A percentile compares a stretch with the other conserved stretches of the same genome.
Conservation (phyloP, 2,888 invertebrate genomes). For the Lycophotia porphyrea region DNA sequence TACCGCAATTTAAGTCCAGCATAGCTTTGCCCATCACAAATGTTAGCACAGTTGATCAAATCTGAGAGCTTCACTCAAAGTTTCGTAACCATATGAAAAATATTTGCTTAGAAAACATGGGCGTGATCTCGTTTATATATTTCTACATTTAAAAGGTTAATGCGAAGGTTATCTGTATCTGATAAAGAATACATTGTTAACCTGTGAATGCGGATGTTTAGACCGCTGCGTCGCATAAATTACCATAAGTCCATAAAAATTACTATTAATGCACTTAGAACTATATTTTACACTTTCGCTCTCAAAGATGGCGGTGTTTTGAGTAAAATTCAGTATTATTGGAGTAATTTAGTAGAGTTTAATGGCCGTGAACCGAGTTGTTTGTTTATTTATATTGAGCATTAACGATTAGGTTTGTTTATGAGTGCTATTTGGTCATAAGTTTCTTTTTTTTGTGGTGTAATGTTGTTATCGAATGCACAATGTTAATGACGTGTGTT, state of each 20-base stretch:
- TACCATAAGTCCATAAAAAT: conserved; percentile 43
- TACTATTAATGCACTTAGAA: conserved; percentile 27
- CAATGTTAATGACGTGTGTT: conserved; percentile 18
- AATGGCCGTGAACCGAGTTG: conserved; percentile 37
- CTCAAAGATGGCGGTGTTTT: conserved; percentile 9
- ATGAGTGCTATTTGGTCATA: conserved; percentile 12
- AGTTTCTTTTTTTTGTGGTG: conserved; percentile 41
- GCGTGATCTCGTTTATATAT: conserved; percentile 26
- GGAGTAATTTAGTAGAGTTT: conserved; percentile 28
- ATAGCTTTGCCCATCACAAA: conserved; percentile 23
- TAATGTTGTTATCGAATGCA: conserved; percentile 3
- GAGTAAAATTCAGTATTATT: conserved; percentile 23
- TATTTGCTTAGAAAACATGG: conserved; percentile 46
- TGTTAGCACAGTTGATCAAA: conserved; percentile 34
- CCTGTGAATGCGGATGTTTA: conserved; percentile 51
- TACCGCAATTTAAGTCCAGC: conserved; percentile 2
- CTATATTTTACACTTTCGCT: conserved; percentile 53
- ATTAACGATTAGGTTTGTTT: conserved; percentile 31
- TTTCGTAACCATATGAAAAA: conserved; percentile 35
- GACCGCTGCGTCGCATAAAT: conserved; percentile 23
- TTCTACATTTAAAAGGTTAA: conserved; percentile 50
- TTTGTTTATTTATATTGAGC: conserved; percentile 26
- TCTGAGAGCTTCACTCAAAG: background rate
- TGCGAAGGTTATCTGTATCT: conserved; percentile 40
- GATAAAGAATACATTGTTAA: conserved; percentile 31